Evolutionary conservation across 1,140 invertebrate genomes (phyloP).

Genomic region (Drosophila kepulauana): DNA sequence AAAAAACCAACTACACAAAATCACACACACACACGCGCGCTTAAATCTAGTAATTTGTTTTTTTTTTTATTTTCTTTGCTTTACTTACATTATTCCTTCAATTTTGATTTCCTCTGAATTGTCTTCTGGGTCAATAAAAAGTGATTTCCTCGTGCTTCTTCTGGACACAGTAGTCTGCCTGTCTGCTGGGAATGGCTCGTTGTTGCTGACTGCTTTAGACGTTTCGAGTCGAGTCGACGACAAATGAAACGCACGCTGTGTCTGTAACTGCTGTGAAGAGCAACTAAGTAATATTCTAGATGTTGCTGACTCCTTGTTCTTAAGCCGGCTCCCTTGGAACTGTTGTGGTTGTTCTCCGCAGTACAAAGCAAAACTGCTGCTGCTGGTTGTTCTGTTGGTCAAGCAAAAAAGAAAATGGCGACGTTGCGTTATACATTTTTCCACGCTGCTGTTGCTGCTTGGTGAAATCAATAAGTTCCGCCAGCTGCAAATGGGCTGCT

Average conservation of each 20-base stretch:
- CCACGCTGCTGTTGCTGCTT: constrained; percentile 48
- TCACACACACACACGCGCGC: constrained; percentile 10
- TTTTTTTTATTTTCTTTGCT: neutral
- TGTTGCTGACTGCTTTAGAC: constrained; percentile 42
- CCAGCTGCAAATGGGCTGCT: constrained; percentile 60
- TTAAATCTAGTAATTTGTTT: constrained; percentile 11
- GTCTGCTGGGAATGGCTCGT: constrained; percentile 52
- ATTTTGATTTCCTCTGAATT: constrained; percentile 68
- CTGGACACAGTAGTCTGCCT: constrained; percentile 51
- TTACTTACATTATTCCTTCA: constrained; percentile 77
- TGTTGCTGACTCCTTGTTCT: constrained; percentile 50
- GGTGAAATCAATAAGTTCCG: constrained; percentile 81
- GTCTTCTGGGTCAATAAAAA: constrained; percentile 69
- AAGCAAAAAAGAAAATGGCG: constrained; percentile 84
- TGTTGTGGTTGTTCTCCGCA: constrained; percentile 73
- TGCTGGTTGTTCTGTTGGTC: constrained; percentile 78
- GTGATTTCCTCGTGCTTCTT: constrained; percentile 53
- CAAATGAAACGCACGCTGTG: constrained; percentile 67
- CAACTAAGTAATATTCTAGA: constrained; percentile 41
- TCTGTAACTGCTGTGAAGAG: constrained; percentile 37
- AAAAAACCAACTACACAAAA: constrained; percentile 54
- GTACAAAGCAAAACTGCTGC: constrained; percentile 71
- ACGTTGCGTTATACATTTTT: constrained; percentile 76
- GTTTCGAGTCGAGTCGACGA: constrained; percentile 56
- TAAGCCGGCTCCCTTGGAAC: constrained; percentile 64